Evolutionary conservation across 2,797 vertebrate genomes (phyloP), one percentile per base, ranked within the genome.

Genomic region (Parauchenoglanis punctatus): DNA sequence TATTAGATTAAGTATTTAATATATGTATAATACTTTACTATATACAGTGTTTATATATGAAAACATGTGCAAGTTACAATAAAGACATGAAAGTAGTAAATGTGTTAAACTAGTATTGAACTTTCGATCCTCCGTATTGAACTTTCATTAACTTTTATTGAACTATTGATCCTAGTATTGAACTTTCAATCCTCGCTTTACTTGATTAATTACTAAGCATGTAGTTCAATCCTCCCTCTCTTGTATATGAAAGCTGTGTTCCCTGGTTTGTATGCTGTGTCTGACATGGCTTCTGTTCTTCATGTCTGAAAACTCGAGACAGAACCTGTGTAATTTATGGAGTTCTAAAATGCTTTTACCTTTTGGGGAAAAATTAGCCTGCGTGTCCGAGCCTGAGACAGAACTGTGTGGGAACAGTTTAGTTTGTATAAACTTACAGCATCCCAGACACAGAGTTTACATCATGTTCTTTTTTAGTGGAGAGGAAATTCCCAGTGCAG

Each of bases 381-480:
- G 28, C n/a, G 10, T 12, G 13, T 52, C 61, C 18, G 3, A 31
- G 76, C 12, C 25, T 52, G 78, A 72, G 58, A 31, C 44, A 63
- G 54, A 83, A 40, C 56, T 0, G 44, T 5, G 28, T 82, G 78
- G 80, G 68, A 68, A 85, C 7, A 3, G 80, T 65, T 82, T 28
- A 49, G 25, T 49, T 65, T 65, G 25, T 49, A 82, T 81, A 49
- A 82, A 82, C 40, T 81, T n/a, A 17, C 40, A 81, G 40, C 2
- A 82, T 28, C 59, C 59, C 85, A 82, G 78, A 87, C 86, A 59
- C 49, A 40, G 31, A 35, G 40, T 65, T 83, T 87, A 76, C 80
- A 56, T 82, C 59, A 82, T 82, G 59, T 82, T 49, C 44, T 65
- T 49, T 82, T 65, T 81, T 44, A 82, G 40, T 4, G 1, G 7